Percentiles rank a stretch among this genome's conserved stretches.
Evolutionary conservation across 2,888 invertebrate species (phyloP).

Genomic region (Chaetogeoica ovagalla): DNA sequence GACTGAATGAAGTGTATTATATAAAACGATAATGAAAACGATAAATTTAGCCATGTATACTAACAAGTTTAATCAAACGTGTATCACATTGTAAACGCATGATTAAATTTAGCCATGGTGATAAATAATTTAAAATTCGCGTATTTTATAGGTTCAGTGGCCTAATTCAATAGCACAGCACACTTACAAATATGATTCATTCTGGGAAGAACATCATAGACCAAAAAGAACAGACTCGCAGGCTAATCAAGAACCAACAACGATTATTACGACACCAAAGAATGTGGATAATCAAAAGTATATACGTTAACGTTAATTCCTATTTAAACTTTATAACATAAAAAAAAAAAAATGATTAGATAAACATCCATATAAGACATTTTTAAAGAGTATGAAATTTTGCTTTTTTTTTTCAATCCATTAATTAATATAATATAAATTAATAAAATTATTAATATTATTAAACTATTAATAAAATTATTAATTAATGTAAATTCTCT

Average conservation of each 20-base stretch:
- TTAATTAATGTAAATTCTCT: too few species aligned
- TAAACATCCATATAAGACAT: too few species aligned
- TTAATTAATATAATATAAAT: too few species aligned
- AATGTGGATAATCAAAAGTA: slow-evolving; percentile 8
- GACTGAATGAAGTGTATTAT: too few species aligned
- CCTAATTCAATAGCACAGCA: slow-evolving; percentile 6
- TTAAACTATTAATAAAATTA: too few species aligned
- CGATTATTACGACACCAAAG: neutral
- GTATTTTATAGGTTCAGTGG: slow-evolving; percentile 36
- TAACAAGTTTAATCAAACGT: too few species aligned
- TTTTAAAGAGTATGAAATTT: too few species aligned
- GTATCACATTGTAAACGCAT: neutral
- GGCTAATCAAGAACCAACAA: neutral
- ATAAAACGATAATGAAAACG: too few species aligned
- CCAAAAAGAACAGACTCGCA: slow-evolving; percentile 1
- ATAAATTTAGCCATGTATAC: too few species aligned
- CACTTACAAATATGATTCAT: slow-evolving; percentile 10
- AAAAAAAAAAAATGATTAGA: too few species aligned
- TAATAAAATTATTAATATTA: too few species aligned
- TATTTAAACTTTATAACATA: neutral
- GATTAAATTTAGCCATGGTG: neutral
- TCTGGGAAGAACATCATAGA: slow-evolving; percentile 12
- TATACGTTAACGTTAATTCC: neutral
- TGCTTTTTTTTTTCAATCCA: too few species aligned
- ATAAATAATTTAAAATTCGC: neutral